phyloP scores from a whole-genome alignment of 2,888 invertebrate species.

The Branchipolynoe longqiensis region DNA sequence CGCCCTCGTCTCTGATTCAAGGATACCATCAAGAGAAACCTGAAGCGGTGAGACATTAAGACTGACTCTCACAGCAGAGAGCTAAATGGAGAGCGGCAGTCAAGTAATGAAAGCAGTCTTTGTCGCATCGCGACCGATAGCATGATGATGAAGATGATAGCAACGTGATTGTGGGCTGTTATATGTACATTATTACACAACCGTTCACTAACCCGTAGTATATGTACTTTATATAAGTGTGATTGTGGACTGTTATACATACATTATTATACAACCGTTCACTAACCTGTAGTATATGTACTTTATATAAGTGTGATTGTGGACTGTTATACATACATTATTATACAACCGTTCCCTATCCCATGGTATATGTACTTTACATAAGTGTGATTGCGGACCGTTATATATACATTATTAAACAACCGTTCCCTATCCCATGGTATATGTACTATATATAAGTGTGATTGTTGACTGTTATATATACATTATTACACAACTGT shows the following conservation, averaged over 20 bases:
- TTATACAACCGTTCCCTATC: slow-evolving; percentile 67
- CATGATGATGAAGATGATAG: too few relatives aligned
- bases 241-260: slow-evolving; percentile 60
- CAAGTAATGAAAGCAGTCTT: too few relatives aligned
- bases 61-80: too few relatives aligned
- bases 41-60: too few relatives aligned
- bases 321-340: background rate
- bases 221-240: slow-evolving; percentile 76
- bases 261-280: background rate
- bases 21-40: too few relatives aligned
- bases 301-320: slow-evolving; percentile 75
- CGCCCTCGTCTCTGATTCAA: too few relatives aligned
- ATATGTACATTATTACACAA: background rate
- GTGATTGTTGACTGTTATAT: too few relatives aligned
- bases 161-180: too few relatives aligned
- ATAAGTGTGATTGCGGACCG: slow-evolving; percentile 70
- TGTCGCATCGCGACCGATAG: too few relatives aligned
- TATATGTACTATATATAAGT: slow-evolving; percentile 77
- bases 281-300: slow-evolving; percentile 78
- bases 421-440: slow-evolving; percentile 74
- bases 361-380: slow-evolving; percentile 79
- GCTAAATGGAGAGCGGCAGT: too few relatives aligned
- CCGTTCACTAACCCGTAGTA: slow-evolving; percentile 77
- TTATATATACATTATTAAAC: background rate
- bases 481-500: too few relatives aligned